Percentiles rank a stretch among this genome's conserved stretches.
Conservation (phyloP, 2,888 invertebrate genomes). For the Drosophila kuntzei region DNA sequence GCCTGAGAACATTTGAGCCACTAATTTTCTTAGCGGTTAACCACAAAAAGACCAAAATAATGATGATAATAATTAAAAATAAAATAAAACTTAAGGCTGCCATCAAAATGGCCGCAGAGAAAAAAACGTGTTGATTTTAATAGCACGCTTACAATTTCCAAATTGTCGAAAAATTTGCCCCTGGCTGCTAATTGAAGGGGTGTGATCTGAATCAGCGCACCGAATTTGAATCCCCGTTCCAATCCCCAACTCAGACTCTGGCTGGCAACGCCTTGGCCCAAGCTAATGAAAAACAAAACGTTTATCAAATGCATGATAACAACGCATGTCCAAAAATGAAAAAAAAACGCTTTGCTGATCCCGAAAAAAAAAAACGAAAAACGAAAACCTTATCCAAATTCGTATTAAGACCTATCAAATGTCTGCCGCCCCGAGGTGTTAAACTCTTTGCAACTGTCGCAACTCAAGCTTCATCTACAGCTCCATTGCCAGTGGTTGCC, state of each 20-base stretch:
- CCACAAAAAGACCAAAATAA: conserved; percentile 24
- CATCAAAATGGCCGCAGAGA: conserved; percentile 50
- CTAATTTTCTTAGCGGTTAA: conserved; percentile 25
- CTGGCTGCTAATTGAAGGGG: conserved; percentile 72
- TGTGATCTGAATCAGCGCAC: conserved; percentile 59
- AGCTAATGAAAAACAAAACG: conserved; percentile 76
- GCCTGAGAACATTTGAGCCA: conserved; percentile 48
- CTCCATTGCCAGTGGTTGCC: conserved; percentile 1
- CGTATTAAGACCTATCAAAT: conserved; percentile 54
- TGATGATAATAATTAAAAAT: conserved; percentile 3
- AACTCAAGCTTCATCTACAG: conserved; percentile 9
- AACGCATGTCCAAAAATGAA: conserved; percentile 50
- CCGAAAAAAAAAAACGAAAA: not conserved
- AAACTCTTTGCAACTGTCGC: conserved; percentile 72
- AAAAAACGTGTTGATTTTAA: conserved; percentile 34
- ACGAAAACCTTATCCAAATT: conserved; percentile 18
- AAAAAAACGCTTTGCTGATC: not conserved
- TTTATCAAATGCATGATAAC: conserved; percentile 79
- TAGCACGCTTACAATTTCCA: conserved; percentile 26
- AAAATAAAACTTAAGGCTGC: not conserved
- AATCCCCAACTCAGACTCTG: not conserved
- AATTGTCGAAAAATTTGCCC: conserved; percentile 51
- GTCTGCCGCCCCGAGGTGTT: conserved; percentile 64
- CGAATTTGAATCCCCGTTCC: not conserved
- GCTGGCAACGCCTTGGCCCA: conserved; percentile 9